Evolutionary conservation across 2,888 invertebrate genomes (phyloP).

Genomic region (Ischnus inquisitorius): DNA sequence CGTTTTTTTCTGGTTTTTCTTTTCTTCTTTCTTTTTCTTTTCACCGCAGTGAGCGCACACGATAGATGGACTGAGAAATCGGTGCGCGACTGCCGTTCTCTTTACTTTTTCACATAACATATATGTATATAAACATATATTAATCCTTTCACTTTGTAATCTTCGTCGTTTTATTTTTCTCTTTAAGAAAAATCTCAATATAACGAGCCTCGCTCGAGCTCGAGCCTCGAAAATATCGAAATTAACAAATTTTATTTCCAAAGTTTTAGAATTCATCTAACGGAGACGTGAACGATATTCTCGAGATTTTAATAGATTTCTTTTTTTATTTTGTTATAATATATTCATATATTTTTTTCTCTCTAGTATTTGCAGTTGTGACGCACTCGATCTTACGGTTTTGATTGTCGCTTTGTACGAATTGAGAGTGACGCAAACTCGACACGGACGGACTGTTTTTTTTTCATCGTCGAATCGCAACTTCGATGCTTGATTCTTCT

Average conservation of each 20-base stretch:
- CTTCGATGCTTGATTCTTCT: constrained; percentile 9
- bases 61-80: constrained; percentile 71
- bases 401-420: constrained; percentile 11
- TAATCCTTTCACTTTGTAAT: constrained; percentile 40
- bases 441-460: constrained; percentile 21
- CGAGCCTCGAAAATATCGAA: neutral
- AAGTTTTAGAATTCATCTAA: constrained; percentile 12
- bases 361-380: constrained; percentile 41
- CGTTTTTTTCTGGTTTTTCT: constrained; percentile 34
- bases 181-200: constrained; percentile 14
- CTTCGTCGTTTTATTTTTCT: constrained; percentile 38
- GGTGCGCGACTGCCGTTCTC: constrained; percentile 69
- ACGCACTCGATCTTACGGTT: constrained; percentile 45
- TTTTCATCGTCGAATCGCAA: constrained; percentile 22
- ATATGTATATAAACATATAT: constrained; percentile 49
- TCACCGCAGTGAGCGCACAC: constrained; percentile 22
- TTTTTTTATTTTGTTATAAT: neutral
- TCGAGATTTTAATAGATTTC: constrained; percentile 36
- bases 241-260: neutral
- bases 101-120: constrained; percentile 43
- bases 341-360: constrained; percentile 35
- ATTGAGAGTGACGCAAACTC: constrained; percentile 11
- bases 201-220: neutral
- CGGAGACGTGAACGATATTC: constrained; percentile 14
- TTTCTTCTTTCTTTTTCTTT: too few relatives aligned